A percentile compares a stretch with the other conserved stretches of the same genome.
Conservation (phyloP, 2,888 invertebrate species). For the Papilio gigon region DNA sequence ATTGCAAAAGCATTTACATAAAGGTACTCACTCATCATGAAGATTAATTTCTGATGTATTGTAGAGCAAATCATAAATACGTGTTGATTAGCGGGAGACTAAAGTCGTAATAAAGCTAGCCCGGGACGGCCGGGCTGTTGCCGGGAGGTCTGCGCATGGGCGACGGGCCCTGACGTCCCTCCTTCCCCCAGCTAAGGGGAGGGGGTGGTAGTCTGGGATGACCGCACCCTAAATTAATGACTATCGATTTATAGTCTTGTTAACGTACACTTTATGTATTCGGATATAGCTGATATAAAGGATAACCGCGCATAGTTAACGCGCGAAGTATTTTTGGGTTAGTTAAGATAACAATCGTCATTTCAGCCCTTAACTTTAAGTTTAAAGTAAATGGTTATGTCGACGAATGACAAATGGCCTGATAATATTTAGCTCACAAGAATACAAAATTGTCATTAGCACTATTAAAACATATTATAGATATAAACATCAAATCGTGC, state of each 20-base stretch:
- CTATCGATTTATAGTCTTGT: not conserved
- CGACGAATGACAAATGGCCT: too few species aligned
- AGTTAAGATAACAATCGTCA: too few species aligned
- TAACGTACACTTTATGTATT: not conserved
- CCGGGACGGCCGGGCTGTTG: not conserved
- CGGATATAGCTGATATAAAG: too few species aligned
- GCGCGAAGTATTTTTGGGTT: too few species aligned
- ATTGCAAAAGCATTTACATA: not conserved
- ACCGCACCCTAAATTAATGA: slow-evolving; percentile 20
- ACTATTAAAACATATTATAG: not conserved
- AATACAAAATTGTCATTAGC: too few species aligned
- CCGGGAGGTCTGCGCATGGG: not conserved
- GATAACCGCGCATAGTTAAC: too few species aligned
- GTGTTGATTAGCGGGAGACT: not conserved
- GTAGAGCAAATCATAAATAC: not conserved
- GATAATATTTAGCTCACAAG: too few species aligned
- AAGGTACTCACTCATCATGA: slow-evolving; percentile 11
- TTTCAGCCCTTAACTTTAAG: too few species aligned
- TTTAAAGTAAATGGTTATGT: too few species aligned
- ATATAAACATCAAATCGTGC: not conserved
- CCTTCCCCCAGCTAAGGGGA: not conserved
- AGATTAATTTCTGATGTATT: not conserved
- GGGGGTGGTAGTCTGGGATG: not conserved
- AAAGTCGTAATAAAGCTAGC: not conserved
- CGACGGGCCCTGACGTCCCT: not conserved